Percentiles rank a stretch among this genome's conserved stretches.
These are phyloP conservation scores for Gymnocypris eckloni DNA, from an alignment of 2,797 vertebrate genomes.

Conservation along the genomic window DNA sequence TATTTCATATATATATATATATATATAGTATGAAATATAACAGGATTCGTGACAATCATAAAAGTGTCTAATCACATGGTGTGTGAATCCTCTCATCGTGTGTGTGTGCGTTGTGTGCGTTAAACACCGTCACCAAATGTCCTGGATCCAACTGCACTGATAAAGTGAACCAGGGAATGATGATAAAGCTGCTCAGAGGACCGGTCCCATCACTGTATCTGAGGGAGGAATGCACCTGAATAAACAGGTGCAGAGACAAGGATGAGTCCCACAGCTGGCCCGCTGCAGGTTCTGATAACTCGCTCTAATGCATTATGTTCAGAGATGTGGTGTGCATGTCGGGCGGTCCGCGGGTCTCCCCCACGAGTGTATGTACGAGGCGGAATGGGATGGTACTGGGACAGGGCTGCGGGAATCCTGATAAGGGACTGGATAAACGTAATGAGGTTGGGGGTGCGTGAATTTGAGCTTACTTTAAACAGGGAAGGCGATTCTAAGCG, in stretches of 20 bases:
- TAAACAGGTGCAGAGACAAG: slow-evolving; percentile 3
- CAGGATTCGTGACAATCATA: neutral
- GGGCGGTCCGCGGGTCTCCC: neutral
- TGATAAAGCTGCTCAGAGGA: slow-evolving; percentile 4
- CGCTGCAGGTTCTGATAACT: slow-evolving; percentile 52
- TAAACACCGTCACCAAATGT: neutral
- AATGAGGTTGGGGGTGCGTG: slow-evolving; percentile 75
- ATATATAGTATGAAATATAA: neutral
- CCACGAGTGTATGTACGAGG: neutral
- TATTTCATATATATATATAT: too few species aligned
- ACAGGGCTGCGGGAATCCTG: slow-evolving; percentile 62
- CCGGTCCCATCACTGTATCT: neutral
- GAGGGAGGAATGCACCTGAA: slow-evolving; percentile 5
- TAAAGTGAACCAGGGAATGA: neutral
- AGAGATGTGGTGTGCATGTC: slow-evolving; percentile 63
- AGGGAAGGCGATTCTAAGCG: slow-evolving; percentile 67
- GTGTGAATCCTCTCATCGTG: neutral
- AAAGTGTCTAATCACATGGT: neutral
- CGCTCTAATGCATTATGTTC: slow-evolving; percentile 61
- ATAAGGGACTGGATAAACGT: slow-evolving; percentile 77
- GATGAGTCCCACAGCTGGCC: neutral
- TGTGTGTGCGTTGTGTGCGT: neutral
- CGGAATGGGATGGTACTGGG: neutral
- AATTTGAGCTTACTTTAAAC: slow-evolving; percentile 74
- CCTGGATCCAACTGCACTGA: neutral